Base-by-base conservation (phyloP, 2,888 invertebrate species). In the Aethes cnicana region DNA sequence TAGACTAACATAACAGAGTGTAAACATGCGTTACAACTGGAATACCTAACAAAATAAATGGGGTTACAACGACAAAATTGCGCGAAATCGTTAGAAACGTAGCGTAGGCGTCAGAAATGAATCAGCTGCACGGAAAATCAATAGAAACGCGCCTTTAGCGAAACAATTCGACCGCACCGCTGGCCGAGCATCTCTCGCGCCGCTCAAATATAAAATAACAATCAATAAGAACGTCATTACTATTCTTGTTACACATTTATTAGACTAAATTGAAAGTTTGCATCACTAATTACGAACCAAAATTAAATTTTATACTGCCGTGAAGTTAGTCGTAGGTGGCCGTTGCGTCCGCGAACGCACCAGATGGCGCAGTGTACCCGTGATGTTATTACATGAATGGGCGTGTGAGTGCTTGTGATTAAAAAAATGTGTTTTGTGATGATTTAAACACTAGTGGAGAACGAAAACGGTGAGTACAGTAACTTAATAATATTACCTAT, bases 351-450 rank as follows among this genome's bases (percentile, higher is more conserved):
- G 65, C 63, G 57, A 72, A 64, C 63, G 59, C 83, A 67, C 76
- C 81, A 88, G 89, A 84, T 81, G 87, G 84, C 87, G 88, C 82
- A 85, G 84, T 83, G 77, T 82, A 77, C 80, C 78, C 86, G 87
- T 88, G 85, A 87, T 88, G 85, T 87, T 86, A 81, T 82, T 85
- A 78, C 84, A 79, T 79, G 82, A 81, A 82, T 80, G 88, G 89
- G 90, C 88, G 90, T 89, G 85, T 85, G 81, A 86, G 87, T 88
- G 88, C 84, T 85, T 83, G 88, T 86, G 86, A 78, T 78, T 81
- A 85, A 79, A 81, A 77, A 71, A 72, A 65, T 73, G 86, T 88
- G 87, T 85, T 86, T 87, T 84, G 87, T 88, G 87, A 77, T 84
- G 77, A 78, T 81, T 70, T 74, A 79, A 72, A 74, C 68, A 69